Evolutionary conservation across 2,888 invertebrate genomes (phyloP).

Genomic region (Unio delphinus): DNA sequence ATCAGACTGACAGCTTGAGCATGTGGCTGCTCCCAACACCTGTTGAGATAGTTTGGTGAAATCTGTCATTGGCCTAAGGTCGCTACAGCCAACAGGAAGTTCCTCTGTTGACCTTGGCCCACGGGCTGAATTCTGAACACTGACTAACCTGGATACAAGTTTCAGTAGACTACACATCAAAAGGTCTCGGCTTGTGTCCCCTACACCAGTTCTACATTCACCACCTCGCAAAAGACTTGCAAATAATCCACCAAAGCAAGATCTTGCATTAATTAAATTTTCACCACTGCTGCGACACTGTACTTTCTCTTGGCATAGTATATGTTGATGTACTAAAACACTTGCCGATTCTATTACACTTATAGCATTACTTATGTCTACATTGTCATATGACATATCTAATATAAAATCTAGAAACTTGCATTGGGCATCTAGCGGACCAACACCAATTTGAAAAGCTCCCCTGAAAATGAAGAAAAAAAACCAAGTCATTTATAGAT

Average conservation of each 20-base stretch:
- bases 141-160: conserved; percentile 63
- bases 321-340: conserved; percentile 64
- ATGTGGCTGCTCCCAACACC: conserved; percentile 50
- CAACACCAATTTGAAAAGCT: conserved; percentile 69
- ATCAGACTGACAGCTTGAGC: conserved; percentile 50
- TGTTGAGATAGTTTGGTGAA: conserved; percentile 56
- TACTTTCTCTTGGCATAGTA: conserved; percentile 64
- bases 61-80: conserved; percentile 54
- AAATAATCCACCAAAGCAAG: conserved; percentile 81
- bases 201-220: conserved; percentile 53
- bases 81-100: conserved; percentile 14
- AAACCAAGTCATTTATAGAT: not conserved
- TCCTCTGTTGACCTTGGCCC: conserved; percentile 9
- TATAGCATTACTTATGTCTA: conserved; percentile 81
- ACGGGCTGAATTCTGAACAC: conserved; percentile 44
- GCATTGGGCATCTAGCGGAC: conserved; percentile 83
- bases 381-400: conserved; percentile 79
- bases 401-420: conserved; percentile 80
- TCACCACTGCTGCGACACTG: conserved; percentile 68
- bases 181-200: conserved; percentile 63
- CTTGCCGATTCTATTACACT: conserved; percentile 82
- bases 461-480: conserved; percentile 70
- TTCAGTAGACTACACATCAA: conserved; percentile 67
- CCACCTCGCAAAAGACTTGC: conserved; percentile 82
- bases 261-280: conserved; percentile 73